phyloP scores from a whole-genome alignment of 2,888 invertebrate genomes.

The Rhingia rostrata region DNA sequence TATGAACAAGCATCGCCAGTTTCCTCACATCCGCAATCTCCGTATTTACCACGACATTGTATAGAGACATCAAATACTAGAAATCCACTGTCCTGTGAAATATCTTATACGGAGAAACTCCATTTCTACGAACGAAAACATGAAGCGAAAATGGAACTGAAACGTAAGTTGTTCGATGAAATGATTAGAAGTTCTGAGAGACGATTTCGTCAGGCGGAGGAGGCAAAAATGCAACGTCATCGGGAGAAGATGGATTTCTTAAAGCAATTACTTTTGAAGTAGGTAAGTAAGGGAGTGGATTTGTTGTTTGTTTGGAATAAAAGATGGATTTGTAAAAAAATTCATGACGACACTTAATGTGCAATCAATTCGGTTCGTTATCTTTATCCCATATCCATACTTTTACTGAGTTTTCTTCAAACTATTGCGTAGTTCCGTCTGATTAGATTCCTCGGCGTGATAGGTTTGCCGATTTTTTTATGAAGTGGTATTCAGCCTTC shows the following conservation, averaged over 20 bases:
- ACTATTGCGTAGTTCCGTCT: too few species aligned
- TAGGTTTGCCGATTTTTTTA: too few species aligned
- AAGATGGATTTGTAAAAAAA: too few species aligned
- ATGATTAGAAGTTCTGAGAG: not conserved
- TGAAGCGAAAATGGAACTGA: not conserved
- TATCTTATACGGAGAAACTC: not conserved
- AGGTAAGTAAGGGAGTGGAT: not conserved
- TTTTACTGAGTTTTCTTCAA: too few species aligned
- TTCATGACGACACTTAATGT: too few species aligned
- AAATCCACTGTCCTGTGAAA: not conserved
- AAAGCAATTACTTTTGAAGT: not conserved
- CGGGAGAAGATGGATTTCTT: constrained; percentile 1
- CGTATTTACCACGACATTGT: not conserved
- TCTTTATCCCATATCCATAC: too few species aligned
- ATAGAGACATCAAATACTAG: not conserved
- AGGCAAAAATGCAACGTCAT: constrained; percentile 10
- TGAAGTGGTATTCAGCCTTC: too few species aligned
- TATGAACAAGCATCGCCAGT: not conserved
- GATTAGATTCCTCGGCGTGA: too few species aligned
- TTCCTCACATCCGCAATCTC: not conserved
- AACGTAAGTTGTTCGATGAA: not conserved
- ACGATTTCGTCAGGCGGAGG: not conserved
- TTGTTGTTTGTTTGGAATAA: too few species aligned
- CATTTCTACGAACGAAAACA: not conserved
- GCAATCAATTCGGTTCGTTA: too few species aligned